Base-by-base conservation (phyloP, 2,113 vertebrate genomes). In the Ageneiosus marmoratus region DNA sequence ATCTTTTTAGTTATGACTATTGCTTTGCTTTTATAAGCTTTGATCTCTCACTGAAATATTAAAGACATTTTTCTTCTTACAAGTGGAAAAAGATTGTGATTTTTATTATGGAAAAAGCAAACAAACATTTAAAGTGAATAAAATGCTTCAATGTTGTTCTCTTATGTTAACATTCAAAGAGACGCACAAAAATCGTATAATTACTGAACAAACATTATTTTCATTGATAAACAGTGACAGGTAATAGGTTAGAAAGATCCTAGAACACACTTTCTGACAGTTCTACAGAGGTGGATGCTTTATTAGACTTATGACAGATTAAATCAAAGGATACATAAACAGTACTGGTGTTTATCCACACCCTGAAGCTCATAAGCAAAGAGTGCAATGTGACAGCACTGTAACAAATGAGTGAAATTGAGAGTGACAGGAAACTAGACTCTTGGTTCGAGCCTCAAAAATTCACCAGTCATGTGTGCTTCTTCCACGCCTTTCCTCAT, bases 291-390 rank as follows among this genome's bases (percentile, higher is more conserved):
- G 56, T 53, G 83, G 74, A 53, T 75, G 77, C 81, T 79, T 86
- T 82, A 86, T 86, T 82, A 77, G 46, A 79, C 83, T 80, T 67
- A 62, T 87, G 86, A 87, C 55, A 81, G 77, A 86, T 84, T 83
- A 86, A 84, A 81, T 87, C 86, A 86, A 84, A 88, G 83, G 80
- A 84, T 76, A 56, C 73, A 82, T 87, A 80, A 87, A 87, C 79
- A 85, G 51, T 63, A 34, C 63, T 70, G 70, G 75, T 82, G 81
- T 87, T 85, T 85, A 73, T 75, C 29, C 80, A 74, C 51, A 73
- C 74, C 77, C 63, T 18, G n/a, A 27, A 78, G 86, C 34, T 76
- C 44, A 83, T 77, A 73, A 48, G 76, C 75, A 75, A 44, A 48
- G 74, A 75, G 69, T 29, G 50, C 70, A 53, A 83, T 80, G 83